phyloP scores from a whole-genome alignment of 2,888 invertebrate genomes.

The Eurois occulta region DNA sequence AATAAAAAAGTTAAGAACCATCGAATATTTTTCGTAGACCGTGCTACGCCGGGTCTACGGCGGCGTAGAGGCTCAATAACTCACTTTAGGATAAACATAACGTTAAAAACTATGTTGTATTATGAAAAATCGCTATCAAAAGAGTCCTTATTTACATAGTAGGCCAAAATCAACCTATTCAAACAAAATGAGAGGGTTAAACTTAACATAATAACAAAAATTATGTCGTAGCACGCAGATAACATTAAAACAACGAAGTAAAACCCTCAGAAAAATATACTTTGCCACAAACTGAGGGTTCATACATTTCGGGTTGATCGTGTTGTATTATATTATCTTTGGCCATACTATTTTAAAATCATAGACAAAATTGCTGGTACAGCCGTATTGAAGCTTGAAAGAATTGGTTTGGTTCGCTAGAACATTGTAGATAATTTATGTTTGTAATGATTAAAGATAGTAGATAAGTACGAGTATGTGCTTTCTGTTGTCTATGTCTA shows the following conservation, averaged over 20 bases:
- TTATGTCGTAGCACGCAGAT: slow-evolving; percentile 1
- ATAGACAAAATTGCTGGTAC: neutral
- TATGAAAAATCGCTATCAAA: neutral
- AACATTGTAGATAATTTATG: neutral
- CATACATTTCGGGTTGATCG: neutral
- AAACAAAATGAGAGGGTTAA: neutral
- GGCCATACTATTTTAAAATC: neutral
- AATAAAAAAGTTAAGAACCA: neutral
- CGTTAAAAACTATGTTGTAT: neutral
- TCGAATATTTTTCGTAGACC: slow-evolving; percentile 27
- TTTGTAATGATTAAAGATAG: neutral
- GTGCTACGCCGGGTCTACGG: slow-evolving; percentile 39
- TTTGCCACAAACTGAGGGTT: too few relatives aligned
- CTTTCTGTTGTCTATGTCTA: neutral
- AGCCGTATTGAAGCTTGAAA: neutral
- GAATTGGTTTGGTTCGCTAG: neutral
- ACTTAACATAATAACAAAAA: neutral
- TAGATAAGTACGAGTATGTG: neutral
- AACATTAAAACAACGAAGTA: neutral
- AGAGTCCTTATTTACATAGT: neutral
- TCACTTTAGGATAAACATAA: neutral
- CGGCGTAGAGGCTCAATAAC: slow-evolving; percentile 16
- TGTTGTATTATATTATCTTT: neutral
- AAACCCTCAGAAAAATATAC: neutral
- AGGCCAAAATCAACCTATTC: neutral